These are phyloP conservation scores for Epistrophe eligans DNA, from an alignment of 2,888 invertebrate genomes.

Conservation along the genomic window DNA sequence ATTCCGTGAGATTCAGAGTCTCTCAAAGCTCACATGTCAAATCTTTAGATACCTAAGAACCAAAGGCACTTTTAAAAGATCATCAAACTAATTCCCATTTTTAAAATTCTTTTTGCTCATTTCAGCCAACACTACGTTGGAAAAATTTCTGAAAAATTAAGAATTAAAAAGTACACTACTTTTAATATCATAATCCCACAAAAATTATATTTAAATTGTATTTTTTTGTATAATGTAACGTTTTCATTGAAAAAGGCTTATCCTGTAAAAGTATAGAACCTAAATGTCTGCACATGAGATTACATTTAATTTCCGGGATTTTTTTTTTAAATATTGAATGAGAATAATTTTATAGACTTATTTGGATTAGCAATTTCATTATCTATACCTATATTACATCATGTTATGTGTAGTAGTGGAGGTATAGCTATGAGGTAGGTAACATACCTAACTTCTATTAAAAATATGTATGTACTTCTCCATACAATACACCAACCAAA, in stretches of 20 bases:
- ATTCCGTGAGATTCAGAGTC: no score
- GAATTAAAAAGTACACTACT: no score
- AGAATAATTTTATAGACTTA: not conserved
- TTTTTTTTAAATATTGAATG: not conserved
- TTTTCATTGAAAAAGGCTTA: not conserved
- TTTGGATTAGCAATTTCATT: constrained; percentile 4
- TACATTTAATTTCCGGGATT: not conserved
- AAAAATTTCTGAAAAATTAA: no score
- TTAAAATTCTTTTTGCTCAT: no score
- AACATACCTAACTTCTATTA: not conserved
- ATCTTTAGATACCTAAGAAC: no score
- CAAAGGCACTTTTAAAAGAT: no score
- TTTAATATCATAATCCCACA: no score
- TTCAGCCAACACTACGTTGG: no score
- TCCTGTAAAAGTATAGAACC: not conserved
- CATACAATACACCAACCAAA: not conserved
- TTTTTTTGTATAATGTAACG: not conserved
- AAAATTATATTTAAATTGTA: no score
- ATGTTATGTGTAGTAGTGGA: not conserved
- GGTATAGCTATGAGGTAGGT: no score
- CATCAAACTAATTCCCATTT: no score
- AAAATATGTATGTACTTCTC: not conserved
- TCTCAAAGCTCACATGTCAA: no score
- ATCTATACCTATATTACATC: not conserved
- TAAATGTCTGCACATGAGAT: not conserved